Conservation (phyloP, 2,797 vertebrate species). For the Periparus ater region DNA sequence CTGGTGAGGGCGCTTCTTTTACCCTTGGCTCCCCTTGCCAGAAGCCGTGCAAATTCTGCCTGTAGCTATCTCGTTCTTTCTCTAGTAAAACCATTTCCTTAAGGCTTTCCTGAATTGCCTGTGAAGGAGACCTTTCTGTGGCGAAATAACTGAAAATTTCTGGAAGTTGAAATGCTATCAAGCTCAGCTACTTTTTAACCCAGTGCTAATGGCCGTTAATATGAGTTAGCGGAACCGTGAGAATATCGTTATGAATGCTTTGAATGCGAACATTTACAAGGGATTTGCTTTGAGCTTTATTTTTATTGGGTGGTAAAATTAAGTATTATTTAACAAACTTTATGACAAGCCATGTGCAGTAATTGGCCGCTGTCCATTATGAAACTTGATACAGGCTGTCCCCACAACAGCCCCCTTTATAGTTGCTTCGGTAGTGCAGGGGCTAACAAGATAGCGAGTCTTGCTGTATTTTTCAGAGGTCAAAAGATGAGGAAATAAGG, state of each 20-base stretch:
- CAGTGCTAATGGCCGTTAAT: not conserved
- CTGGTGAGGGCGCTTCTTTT: not conserved
- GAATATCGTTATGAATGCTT: not conserved
- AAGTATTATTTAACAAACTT: not conserved
- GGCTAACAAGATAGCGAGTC: not conserved
- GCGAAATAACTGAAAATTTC: not conserved
- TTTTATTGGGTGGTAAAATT: not conserved
- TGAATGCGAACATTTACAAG: not conserved
- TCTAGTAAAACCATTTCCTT: not conserved
- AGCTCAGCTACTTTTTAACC: not conserved
- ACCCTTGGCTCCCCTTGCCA: not conserved
- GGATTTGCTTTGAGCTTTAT: not conserved
- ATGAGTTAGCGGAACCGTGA: not conserved
- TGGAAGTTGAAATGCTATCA: not conserved
- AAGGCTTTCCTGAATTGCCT: not conserved
- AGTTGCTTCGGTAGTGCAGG: not conserved
- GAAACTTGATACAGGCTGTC: not conserved
- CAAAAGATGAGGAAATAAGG: slow-evolving; percentile 28
- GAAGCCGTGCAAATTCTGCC: not conserved
- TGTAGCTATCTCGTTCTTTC: not conserved
- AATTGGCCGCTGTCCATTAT: not conserved
- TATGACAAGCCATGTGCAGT: not conserved
- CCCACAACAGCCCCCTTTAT: not conserved
- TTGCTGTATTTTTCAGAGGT: slow-evolving; percentile 7
- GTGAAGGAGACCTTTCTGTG: not conserved